Percentiles rank a stretch among this genome's conserved stretches.
Conservation (phyloP, 2,113 vertebrate species). For the Dasypus novemcinctus region DNA sequence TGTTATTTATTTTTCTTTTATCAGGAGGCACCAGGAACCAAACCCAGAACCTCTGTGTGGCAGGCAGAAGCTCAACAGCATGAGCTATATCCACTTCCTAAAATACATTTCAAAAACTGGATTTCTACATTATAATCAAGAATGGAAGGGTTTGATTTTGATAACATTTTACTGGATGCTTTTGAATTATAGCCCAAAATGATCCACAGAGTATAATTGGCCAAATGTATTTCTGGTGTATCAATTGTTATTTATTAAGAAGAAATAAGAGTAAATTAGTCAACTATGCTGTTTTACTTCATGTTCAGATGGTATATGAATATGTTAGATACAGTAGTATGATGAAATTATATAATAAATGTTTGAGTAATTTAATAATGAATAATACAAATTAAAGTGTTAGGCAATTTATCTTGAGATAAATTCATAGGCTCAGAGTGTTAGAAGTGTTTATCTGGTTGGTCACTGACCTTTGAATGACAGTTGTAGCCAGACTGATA, state of each 20-base stretch:
- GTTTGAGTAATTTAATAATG: constrained; percentile 17
- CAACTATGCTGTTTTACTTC: background rate
- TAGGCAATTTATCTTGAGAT: background rate
- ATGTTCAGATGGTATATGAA: constrained; percentile 26
- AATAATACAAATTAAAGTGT: background rate
- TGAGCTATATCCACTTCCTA: background rate
- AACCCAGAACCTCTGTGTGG: no score
- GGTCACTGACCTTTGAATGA: background rate
- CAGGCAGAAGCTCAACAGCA: no score
- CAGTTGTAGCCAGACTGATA: constrained; percentile 1
- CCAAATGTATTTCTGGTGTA: constrained; percentile 1
- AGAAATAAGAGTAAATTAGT: constrained; percentile 1
- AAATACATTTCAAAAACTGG: background rate
- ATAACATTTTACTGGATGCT: background rate
- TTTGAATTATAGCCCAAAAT: background rate
- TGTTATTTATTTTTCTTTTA: no score
- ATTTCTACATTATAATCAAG: constrained; percentile 7
- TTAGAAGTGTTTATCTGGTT: background rate
- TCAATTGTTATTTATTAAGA: background rate
- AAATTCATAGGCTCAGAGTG: background rate
- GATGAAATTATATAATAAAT: constrained; percentile 6
- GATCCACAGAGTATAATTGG: background rate
- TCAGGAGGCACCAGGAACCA: no score
- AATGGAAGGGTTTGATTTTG: background rate
- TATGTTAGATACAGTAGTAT: background rate